A percentile compares a stretch with the other conserved stretches of the same genome.
Evolutionary conservation across 2,113 vertebrate genomes (phyloP).

Genomic region (Pipa parva): DNA sequence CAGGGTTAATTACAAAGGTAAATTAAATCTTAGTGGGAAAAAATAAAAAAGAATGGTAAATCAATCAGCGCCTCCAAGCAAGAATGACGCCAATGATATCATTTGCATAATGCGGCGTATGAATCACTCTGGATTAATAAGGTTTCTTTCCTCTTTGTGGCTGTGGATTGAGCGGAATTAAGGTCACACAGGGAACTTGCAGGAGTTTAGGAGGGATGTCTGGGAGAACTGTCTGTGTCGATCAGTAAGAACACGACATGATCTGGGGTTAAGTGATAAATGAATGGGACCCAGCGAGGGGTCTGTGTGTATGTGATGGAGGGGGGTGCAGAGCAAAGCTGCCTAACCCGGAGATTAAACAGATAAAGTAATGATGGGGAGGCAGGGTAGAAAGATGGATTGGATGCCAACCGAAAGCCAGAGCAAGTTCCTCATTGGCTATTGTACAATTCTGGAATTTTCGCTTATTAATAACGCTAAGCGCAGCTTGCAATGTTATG

Average conservation of each 20-base stretch:
- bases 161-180: slow-evolving; percentile 6
- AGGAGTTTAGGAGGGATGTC: slow-evolving; percentile 3
- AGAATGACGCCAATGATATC: too few relatives aligned
- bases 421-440: too few relatives aligned
- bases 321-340: slow-evolving; percentile 1
- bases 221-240: slow-evolving; percentile 2
- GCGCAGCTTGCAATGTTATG: too few relatives aligned
- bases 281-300: not conserved
- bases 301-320: not conserved
- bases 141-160: not conserved
- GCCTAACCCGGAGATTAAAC: slow-evolving; percentile 1
- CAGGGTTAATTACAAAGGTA: too few relatives aligned
- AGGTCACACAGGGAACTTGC: slow-evolving; percentile 3
- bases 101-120: too few relatives aligned
- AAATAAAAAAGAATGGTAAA: too few relatives aligned
- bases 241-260: not conserved
- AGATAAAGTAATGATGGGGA: not conserved
- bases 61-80: too few relatives aligned
- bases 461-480: too few relatives aligned
- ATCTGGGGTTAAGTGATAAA: slow-evolving; percentile 14
- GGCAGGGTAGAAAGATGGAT: not conserved
- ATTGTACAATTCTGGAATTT: too few relatives aligned
- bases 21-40: too few relatives aligned
- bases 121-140: not conserved
- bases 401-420: slow-evolving; percentile 1